Conservation (phyloP, 2,888 invertebrate genomes). For the Uropetala carovei region DNA sequence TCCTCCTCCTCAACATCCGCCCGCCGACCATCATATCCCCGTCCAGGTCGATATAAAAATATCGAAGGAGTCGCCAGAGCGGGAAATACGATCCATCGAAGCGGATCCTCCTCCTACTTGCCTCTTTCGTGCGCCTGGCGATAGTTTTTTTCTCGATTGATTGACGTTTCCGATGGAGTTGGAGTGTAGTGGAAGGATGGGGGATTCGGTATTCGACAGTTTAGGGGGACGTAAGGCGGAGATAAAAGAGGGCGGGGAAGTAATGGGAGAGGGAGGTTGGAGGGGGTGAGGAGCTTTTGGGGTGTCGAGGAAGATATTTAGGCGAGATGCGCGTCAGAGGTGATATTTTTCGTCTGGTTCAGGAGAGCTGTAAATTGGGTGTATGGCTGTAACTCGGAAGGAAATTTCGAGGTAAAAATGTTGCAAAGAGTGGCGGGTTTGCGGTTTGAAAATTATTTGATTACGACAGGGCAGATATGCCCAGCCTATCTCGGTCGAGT, state of each 20-base stretch:
- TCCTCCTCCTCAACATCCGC: not conserved
- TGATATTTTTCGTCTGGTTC: not conserved
- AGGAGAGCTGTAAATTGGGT: too few relatives aligned
- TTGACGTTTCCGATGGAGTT: conserved; percentile 41
- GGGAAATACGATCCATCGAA: conserved; percentile 47
- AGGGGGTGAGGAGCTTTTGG: not conserved
- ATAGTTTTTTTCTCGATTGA: conserved; percentile 57
- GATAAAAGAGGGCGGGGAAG: not conserved
- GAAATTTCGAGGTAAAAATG: too few relatives aligned
- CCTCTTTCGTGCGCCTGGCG: not conserved
- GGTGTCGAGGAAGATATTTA: not conserved
- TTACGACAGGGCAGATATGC: too few relatives aligned
- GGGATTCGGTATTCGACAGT: too few relatives aligned
- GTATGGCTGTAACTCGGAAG: too few relatives aligned
- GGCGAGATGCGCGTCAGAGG: not conserved
- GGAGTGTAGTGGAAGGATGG: not conserved
- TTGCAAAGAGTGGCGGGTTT: too few relatives aligned
- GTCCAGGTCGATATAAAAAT: not conserved
- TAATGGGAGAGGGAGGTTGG: not conserved
- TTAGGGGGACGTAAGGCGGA: too few relatives aligned
- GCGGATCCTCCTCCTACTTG: conserved; percentile 4
- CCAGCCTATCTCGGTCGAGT: too few relatives aligned
- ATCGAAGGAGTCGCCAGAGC: conserved; percentile 27
- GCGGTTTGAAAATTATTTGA: too few relatives aligned
- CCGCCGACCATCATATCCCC: not conserved